Evolutionary conservation across 2,888 invertebrate species (phyloP).

Genomic region (Phania funesta): DNA sequence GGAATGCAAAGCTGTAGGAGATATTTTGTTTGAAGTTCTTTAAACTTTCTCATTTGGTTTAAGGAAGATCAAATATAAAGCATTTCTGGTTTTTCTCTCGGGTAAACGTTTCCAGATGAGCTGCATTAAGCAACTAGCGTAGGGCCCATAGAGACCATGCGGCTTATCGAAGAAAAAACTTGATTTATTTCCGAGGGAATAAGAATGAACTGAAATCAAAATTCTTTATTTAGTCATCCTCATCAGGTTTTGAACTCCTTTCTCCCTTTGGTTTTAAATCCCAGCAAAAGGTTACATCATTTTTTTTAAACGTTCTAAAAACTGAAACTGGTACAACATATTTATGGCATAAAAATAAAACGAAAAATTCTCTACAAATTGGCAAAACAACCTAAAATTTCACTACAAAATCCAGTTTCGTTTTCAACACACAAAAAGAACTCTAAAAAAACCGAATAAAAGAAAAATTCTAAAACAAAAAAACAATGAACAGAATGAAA

Average conservation of each 20-base stretch:
- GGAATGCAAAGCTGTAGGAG: too few species aligned
- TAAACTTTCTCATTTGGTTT: too few species aligned
- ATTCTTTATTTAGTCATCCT: too few species aligned
- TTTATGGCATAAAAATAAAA: slow-evolving; percentile 8
- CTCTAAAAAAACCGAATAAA: slow-evolving; percentile 26
- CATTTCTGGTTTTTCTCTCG: too few species aligned
- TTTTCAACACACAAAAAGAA: slow-evolving; percentile 43
- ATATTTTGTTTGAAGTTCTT: too few species aligned
- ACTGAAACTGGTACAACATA: slow-evolving; percentile 36
- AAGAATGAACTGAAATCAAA: too few species aligned
- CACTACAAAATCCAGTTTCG: slow-evolving; percentile 47
- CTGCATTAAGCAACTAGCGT: too few species aligned
- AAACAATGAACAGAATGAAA: slow-evolving; percentile 16
- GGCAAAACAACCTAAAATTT: slow-evolving; percentile 7
- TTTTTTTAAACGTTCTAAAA: slow-evolving; percentile 12
- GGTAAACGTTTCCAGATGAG: too few species aligned
- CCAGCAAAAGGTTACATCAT: slow-evolving; percentile 8
- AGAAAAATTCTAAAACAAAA: slow-evolving; percentile 43
- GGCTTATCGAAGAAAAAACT: too few species aligned
- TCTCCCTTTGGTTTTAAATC: background rate
- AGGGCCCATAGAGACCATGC: too few species aligned
- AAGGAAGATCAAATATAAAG: too few species aligned
- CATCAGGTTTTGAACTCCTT: background rate
- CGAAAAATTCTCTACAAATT: background rate
- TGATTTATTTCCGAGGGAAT: too few species aligned